Evolutionary conservation across 2,888 invertebrate genomes (phyloP).

Genomic region (Epistrophella euchroma): DNA sequence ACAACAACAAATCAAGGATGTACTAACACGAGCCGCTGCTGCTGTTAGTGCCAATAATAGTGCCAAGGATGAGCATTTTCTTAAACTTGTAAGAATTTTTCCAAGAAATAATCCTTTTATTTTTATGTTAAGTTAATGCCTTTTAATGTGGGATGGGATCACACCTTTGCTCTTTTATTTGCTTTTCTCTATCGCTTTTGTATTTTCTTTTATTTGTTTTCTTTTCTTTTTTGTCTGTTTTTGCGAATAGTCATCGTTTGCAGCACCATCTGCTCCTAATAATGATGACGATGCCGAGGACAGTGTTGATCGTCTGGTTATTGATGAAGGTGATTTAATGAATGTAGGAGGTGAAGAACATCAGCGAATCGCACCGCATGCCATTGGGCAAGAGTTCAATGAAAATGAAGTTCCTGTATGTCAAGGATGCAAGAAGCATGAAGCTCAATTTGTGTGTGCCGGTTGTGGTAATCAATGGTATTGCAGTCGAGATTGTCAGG

Average conservation of each 20-base stretch:
- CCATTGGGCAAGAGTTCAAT: conserved; percentile 83
- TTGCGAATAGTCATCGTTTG: conserved; percentile 54
- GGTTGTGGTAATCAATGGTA: conserved; percentile 97
- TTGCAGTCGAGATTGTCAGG: conserved; percentile 96
- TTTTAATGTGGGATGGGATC: conserved; percentile 22
- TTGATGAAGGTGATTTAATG: conserved; percentile 86
- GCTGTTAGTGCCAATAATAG: conserved; percentile 53
- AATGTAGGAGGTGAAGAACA: conserved; percentile 79
- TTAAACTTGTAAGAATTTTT: conserved; percentile 75
- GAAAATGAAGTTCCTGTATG: conserved; percentile 88
- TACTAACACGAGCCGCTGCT: conserved; percentile 61
- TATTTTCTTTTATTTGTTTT: conserved; percentile 69
- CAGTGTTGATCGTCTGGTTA: conserved; percentile 86
- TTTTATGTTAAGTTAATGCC: background rate
- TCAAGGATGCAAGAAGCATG: conserved; percentile 92
- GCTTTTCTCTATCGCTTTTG: conserved; percentile 66
- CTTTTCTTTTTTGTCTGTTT: conserved; percentile 26
- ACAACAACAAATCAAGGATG: conserved; percentile 72
- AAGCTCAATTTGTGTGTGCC: conserved; percentile 94
- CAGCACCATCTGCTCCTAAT: conserved; percentile 56
- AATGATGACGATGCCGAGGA: conserved; percentile 87
- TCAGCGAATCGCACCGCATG: conserved; percentile 78
- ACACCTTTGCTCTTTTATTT: background rate
- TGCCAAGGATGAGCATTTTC: conserved; percentile 74
- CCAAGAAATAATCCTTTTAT: background rate